Conservation (phyloP, 1,140 invertebrate species). For the Lucilia cuprina region DNA sequence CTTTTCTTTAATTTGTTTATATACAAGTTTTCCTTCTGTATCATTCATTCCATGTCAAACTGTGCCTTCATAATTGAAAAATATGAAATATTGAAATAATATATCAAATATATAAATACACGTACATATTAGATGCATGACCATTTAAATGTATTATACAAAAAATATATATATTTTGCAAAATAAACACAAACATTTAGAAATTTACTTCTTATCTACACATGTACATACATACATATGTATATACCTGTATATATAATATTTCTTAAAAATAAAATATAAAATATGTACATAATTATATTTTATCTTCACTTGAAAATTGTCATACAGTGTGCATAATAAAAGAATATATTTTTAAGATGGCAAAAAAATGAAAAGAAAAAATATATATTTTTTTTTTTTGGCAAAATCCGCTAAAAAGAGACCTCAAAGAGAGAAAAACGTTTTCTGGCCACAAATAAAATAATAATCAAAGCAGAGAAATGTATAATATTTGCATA, state of each 20-base stretch:
- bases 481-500: background rate
- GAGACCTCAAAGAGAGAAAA: background rate
- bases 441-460: background rate
- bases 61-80: background rate
- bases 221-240: background rate
- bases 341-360: background rate
- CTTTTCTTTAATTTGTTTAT: too few relatives aligned
- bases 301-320: background rate
- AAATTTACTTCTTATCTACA: background rate
- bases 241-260: background rate
- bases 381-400: background rate
- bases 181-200: too few relatives aligned
- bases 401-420: background rate
- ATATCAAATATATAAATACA: background rate
- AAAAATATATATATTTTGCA: too few relatives aligned
- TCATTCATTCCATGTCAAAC: background rate
- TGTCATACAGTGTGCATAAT: conserved; percentile 2
- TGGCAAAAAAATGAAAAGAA: background rate
- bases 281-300: background rate
- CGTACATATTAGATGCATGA: background rate
- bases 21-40: background rate
- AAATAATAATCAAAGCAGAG: background rate
- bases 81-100: background rate
- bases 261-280: background rate
- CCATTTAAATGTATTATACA: too few relatives aligned